Conservation (phyloP, 2,888 invertebrate species). For the Xylota sylvarum region DNA sequence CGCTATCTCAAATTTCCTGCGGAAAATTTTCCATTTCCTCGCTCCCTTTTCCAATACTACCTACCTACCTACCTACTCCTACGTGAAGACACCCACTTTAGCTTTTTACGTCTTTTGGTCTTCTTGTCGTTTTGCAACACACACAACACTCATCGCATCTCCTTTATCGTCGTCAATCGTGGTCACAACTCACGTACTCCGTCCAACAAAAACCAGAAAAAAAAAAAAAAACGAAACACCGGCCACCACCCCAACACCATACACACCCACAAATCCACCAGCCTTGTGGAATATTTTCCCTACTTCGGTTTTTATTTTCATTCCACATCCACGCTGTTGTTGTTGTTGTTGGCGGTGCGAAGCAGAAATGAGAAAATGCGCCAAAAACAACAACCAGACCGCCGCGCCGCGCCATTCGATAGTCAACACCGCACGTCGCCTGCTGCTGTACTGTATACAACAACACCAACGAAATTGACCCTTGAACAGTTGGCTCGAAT, state of each 20-base stretch:
- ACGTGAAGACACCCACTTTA: constrained; percentile 54
- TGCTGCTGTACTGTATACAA: constrained; percentile 56
- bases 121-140: constrained; percentile 34
- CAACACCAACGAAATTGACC: constrained; percentile 64
- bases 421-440: constrained; percentile 57
- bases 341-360: constrained; percentile 5
- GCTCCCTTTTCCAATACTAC: constrained; percentile 9
- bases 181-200: constrained; percentile 55
- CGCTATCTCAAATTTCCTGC: constrained; percentile 34
- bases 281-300: constrained; percentile 73
- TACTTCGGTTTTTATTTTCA: constrained; percentile 49
- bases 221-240: constrained; percentile 42
- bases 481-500: constrained; percentile 82
- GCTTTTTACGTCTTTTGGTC: constrained; percentile 25
- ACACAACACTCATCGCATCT: constrained; percentile 16
- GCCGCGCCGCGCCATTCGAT: constrained; percentile 38
- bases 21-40: constrained; percentile 64
- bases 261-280: constrained; percentile 73
- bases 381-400: constrained; percentile 64
- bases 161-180: constrained; percentile 37
- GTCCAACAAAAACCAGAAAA: constrained; percentile 16
- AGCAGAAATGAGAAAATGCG: constrained; percentile 70
- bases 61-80: background rate
- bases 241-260: constrained; percentile 72
- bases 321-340: constrained; percentile 20